Evolutionary conservation across 2,888 invertebrate genomes (phyloP), one percentile per base, ranked within the genome.

Genomic region (Hirtodrosophila duncani): DNA sequence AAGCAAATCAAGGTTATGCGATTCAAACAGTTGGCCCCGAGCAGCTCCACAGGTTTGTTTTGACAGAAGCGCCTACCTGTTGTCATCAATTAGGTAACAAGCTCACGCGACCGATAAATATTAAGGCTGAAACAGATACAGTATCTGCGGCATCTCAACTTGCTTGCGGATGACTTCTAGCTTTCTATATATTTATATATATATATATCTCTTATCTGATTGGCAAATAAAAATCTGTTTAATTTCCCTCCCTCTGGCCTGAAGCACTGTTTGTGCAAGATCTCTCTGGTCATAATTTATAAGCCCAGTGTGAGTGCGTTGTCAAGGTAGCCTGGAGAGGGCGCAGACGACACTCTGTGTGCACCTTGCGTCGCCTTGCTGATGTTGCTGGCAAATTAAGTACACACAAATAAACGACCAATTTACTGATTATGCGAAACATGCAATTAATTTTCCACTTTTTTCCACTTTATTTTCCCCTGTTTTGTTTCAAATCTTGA

Each of bases 21-120:
- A 41, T 41, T 42, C 53, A 64, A 44, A 59, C 69, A 57, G 49
- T 39, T 46, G n/a, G n/a, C n/a, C n/a, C 4, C 50, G 23, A 13
- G 18, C 42, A 55, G 14, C 31, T 24, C 18, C 42, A 9, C 34
- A 26, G 31, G 6, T 20, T n/a, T 43, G 52, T 39, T 46, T 71
- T 72, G 72, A 72, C 83, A 84, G 83, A 82, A 84, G 83, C 84
- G 53, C 83, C 83, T 84, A 82, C 83, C 81, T 82, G 83, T 83
- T 83, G 83, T 83, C 83, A 84, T 82, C 83, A 83, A 83, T 83
- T 83, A 84, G 82, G 83, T 83, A 83, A 84, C 83, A 83, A 83
- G 83, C 82, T 68, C 81, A 83, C 81, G 81, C 82, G 75, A 81
- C 79, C 81, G 70, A 83, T 83, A 83, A 83, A 83, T 83, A 71